Percentiles rank a stretch among this genome's conserved stretches.
phyloP scores from a whole-genome alignment of 1,140 invertebrate genomes.

The Psilanteris sp. region DNA sequence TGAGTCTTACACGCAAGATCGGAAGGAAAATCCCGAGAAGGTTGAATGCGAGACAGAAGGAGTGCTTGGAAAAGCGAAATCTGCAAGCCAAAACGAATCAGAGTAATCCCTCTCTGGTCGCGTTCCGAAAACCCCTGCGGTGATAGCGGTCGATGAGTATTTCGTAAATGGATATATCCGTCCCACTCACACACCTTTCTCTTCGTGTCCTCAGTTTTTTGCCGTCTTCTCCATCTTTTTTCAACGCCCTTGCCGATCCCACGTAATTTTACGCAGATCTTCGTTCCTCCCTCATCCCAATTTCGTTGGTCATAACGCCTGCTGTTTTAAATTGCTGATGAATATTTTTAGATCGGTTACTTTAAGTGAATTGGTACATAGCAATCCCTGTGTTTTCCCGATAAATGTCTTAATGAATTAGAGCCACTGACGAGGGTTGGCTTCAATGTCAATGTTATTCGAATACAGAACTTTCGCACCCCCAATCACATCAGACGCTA shows the following conservation, averaged over 20 bases:
- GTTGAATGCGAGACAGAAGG: conserved; percentile 48
- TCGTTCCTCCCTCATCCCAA: conserved; percentile 20
- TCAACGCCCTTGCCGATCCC: conserved; percentile 32
- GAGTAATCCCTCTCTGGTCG: conserved; percentile 75
- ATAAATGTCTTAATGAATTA: conserved; percentile 80
- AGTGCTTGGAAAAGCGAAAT: conserved; percentile 73
- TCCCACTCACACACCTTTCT: conserved; percentile 12
- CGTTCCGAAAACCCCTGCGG: conserved; percentile 71
- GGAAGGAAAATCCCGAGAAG: conserved; percentile 52
- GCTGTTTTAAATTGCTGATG: conserved; percentile 80
- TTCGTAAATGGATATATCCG: conserved; percentile 76
- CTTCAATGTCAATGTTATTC: conserved; percentile 56
- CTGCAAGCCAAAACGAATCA: conserved; percentile 80
- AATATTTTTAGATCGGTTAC: conserved; percentile 79
- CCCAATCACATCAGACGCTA: conserved; percentile 36
- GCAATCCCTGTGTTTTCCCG: conserved; percentile 74
- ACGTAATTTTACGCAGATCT: conserved; percentile 14
- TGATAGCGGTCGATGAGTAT: conserved; percentile 75
- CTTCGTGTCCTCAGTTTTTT: conserved; percentile 6
- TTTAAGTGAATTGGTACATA: conserved; percentile 80
- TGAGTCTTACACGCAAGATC: conserved; percentile 60
- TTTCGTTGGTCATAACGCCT: conserved; percentile 55
- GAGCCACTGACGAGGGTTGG: conserved; percentile 42
- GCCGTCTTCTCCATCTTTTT: conserved; percentile 11
- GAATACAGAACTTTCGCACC: conserved; percentile 36